Conservation (phyloP, 2,888 invertebrate genomes). For the Thumatha senex region DNA sequence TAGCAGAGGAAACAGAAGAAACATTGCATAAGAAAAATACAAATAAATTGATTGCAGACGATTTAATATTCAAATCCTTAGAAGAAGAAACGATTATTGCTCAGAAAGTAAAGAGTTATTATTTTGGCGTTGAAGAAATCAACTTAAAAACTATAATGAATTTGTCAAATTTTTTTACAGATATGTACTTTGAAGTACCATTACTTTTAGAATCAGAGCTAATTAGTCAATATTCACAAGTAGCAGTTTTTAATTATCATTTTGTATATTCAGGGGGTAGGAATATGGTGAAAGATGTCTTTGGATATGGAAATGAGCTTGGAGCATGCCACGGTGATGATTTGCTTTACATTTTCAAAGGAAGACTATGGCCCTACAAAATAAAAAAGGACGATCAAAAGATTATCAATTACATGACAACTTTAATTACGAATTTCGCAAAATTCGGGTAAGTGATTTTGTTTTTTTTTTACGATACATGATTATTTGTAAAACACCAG, state of each 20-base stretch:
- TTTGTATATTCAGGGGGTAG: constrained; percentile 65
- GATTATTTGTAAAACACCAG: too few relatives aligned
- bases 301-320: constrained; percentile 41
- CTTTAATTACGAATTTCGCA: constrained; percentile 69
- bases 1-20: constrained; percentile 35
- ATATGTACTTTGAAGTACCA: constrained; percentile 66
- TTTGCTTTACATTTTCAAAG: constrained; percentile 61
- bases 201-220: constrained; percentile 56
- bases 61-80: constrained; percentile 57
- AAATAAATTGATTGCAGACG: constrained; percentile 60
- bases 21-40: constrained; percentile 46
- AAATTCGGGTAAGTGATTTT: constrained; percentile 58
- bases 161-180: constrained; percentile 58
- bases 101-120: constrained; percentile 61
- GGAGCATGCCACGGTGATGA: constrained; percentile 73
- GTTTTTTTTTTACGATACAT: too few relatives aligned
- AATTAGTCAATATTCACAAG: constrained; percentile 34
- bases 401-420: constrained; percentile 60
- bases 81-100: constrained; percentile 41
- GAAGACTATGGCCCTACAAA: constrained; percentile 51
- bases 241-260: constrained; percentile 60
- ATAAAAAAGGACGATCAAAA: constrained; percentile 48
- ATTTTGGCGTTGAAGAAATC: constrained; percentile 68
- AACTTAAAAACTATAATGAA: constrained; percentile 54
- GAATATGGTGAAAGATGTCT: constrained; percentile 55